These are phyloP conservation scores for Phymatocera aterrima DNA, from an alignment of 2,888 invertebrate genomes.

Conservation along the genomic window DNA sequence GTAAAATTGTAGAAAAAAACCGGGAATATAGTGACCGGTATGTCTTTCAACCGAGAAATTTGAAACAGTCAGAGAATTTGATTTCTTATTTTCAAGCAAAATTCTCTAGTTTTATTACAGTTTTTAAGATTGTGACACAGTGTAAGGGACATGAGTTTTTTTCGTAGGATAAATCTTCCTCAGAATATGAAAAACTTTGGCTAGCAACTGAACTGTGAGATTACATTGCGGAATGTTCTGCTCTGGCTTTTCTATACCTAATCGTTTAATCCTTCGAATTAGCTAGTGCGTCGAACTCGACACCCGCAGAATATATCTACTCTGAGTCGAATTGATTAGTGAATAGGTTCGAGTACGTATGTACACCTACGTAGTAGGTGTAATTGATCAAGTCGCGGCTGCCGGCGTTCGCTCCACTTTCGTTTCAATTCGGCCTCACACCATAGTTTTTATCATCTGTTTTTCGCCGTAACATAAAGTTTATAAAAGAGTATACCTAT, in stretches of 20 bases:
- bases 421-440: neutral
- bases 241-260: neutral
- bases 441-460: neutral
- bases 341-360: neutral
- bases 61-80: too few species aligned
- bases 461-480: constrained; percentile 20
- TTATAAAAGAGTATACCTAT: constrained; percentile 6
- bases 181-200: neutral
- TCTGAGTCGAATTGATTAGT: constrained; percentile 5
- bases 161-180: too few species aligned
- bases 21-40: too few species aligned
- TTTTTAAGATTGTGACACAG: too few species aligned
- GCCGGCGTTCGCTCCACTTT: constrained; percentile 24
- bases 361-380: too few species aligned
- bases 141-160: too few species aligned
- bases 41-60: too few species aligned
- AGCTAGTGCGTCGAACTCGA: neutral
- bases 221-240: neutral
- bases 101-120: too few species aligned
- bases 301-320: neutral
- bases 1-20: too few species aligned
- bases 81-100: too few species aligned
- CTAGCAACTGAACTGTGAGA: neutral
- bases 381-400: constrained; percentile 15
- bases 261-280: neutral